Conservation (phyloP, 2,888 invertebrate species). For the Zygothrica quintamaculata region DNA sequence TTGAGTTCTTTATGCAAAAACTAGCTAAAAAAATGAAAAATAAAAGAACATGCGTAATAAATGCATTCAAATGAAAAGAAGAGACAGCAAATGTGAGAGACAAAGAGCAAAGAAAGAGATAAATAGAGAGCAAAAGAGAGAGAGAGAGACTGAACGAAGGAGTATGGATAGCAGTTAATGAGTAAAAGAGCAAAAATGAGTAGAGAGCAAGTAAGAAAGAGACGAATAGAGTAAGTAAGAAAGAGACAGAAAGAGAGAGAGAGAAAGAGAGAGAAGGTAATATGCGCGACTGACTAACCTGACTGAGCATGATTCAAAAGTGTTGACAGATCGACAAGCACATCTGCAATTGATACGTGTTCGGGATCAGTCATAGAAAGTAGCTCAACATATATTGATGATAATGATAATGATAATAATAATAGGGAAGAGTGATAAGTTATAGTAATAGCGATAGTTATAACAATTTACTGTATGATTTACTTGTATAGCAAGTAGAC, state of each 20-base stretch:
- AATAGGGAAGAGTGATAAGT: too few species aligned
- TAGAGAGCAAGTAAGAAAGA: constrained; percentile 38
- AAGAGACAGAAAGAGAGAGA: constrained; percentile 23
- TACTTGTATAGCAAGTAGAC: too few species aligned
- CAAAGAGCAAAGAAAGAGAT: constrained; percentile 6
- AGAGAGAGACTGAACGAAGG: constrained; percentile 8
- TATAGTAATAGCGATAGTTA: constrained; percentile 13
- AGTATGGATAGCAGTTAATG: not conserved
- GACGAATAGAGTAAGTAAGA: constrained; percentile 19
- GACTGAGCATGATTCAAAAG: constrained; percentile 85
- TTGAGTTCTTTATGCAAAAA: constrained; percentile 36
- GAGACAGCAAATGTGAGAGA: constrained; percentile 25
- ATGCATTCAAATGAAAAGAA: constrained; percentile 55
- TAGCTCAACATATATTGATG: constrained; percentile 40
- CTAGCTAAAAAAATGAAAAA: too few species aligned
- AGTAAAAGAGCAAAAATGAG: constrained; percentile 4
- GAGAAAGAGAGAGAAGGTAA: constrained; percentile 43
- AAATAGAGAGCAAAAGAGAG: constrained; percentile 14
- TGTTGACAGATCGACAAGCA: constrained; percentile 84
- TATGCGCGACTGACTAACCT: constrained; percentile 82
- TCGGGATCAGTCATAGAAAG: constrained; percentile 64
- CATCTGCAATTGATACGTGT: constrained; percentile 83
- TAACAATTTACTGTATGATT: too few species aligned
- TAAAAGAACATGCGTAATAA: constrained; percentile 59
- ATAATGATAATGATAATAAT: constrained; percentile 30